phyloP scores from a whole-genome alignment of 2,797 vertebrate species.

The Micromesistius poutassou region DNA sequence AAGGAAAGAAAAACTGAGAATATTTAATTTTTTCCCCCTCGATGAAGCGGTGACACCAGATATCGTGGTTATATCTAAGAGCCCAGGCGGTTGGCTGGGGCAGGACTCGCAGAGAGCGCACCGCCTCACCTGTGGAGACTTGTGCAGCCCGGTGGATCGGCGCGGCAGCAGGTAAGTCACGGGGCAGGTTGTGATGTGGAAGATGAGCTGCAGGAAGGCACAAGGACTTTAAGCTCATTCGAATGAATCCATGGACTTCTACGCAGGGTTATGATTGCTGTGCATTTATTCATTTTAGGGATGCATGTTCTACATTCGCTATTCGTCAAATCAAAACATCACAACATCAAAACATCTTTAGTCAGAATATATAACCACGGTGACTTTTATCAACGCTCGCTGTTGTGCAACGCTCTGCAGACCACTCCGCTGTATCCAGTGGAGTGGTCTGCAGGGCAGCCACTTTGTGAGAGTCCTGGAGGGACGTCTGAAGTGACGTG shows the following conservation, averaged over 20 bases:
- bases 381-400: neutral
- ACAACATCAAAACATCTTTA: neutral
- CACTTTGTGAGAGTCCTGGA: too few relatives aligned
- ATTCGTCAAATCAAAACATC: neutral
- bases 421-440: neutral
- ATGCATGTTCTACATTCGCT: neutral
- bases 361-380: neutral
- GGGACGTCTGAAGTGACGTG: slow-evolving; percentile 34
- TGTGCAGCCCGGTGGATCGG: slow-evolving; percentile 1
- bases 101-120: slow-evolving; percentile 15
- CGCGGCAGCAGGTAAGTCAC: slow-evolving; percentile 43
- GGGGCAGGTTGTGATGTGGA: neutral
- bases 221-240: neutral
- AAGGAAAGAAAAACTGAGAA: slow-evolving; percentile 15
- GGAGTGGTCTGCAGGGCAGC: neutral
- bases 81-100: neutral
- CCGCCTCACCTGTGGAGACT: slow-evolving; percentile 32
- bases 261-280: neutral
- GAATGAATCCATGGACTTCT: neutral
- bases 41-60: neutral
- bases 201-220: neutral
- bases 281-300: neutral
- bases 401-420: neutral
- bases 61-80: neutral
- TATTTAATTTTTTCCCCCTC: neutral